Evolutionary conservation across 2,888 invertebrate species (phyloP), one percentile per base, ranked within the genome.

Genomic region (Incurvaria masculella): DNA sequence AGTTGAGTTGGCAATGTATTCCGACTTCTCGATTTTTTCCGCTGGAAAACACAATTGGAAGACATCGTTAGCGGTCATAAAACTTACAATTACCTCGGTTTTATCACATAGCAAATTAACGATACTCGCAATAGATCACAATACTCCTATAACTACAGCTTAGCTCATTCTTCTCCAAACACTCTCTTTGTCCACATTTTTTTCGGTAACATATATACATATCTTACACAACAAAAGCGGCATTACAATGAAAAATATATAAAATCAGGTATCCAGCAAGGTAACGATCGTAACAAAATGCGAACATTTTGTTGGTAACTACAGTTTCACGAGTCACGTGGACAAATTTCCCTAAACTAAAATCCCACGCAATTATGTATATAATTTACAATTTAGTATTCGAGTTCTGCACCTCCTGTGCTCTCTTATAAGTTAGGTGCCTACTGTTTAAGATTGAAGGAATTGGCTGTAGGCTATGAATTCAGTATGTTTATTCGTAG

Each of bases 251-350:
- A 61, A 67, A 65, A 64, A 67, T 59, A 33, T 66, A 65, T 66
- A 63, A 69, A 64, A 68, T 73, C 74, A 74, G 75, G 74, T 75
- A 75, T 61, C 70, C 68, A 60, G 59, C 66, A 64, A 75, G 76
- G 76, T 76, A 76, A 78, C 76, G 65, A 65, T 72, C 65, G 66
- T 33, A 14, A 33, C 33, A n/a, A 33, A 33, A 33, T 33, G 33
- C 72, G 72, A 78, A 75, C 73, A 73, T 72, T 63, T 62, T 61
- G 64, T 62, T 78, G 78, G 78, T 78, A 78, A 78, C 78, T 76
- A 70, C 69, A 71, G 72, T 70, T 68, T 60, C 59, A 61, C 14
- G 33, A 4, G 33, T 33, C n/a, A n/a, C n/a, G n/a, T n/a, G n/a
- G n/a, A n/a, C n/a, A n/a, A n/a, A n/a, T n/a, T n/a, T n/a, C n/a